These are phyloP conservation scores for Orestias chungarensis DNA, from an alignment of 2,797 vertebrate species.

Conservation along the genomic window DNA sequence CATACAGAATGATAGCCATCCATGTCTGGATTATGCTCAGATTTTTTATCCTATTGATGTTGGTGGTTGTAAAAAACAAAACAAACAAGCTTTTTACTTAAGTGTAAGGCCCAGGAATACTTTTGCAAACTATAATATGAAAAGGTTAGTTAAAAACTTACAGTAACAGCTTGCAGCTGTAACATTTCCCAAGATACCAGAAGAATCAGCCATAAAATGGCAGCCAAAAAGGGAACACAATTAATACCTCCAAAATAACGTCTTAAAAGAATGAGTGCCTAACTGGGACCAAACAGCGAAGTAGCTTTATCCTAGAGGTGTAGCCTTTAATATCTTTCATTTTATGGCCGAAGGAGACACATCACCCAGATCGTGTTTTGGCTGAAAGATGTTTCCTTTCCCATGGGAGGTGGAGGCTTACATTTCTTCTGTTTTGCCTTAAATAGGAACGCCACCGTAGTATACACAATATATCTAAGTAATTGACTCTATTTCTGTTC, in stretches of 20 bases:
- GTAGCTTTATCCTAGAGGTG: slow-evolving; percentile 40
- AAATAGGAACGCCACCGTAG: slow-evolving; percentile 44
- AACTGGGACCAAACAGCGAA: slow-evolving; percentile 23
- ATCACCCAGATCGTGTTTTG: slow-evolving; percentile 41
- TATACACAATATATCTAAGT: slow-evolving; percentile 52
- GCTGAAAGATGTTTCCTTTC: slow-evolving; percentile 66
- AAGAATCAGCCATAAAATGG: background rate
- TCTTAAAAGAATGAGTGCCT: slow-evolving; percentile 7
- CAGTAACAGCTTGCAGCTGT: background rate
- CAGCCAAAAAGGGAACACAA: background rate
- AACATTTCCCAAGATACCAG: background rate
- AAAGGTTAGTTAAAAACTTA: background rate
- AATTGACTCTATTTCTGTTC: slow-evolving; percentile 54
- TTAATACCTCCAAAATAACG: background rate
- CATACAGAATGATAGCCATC: background rate
- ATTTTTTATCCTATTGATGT: background rate
- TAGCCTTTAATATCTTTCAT: slow-evolving; percentile 44
- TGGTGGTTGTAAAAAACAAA: background rate
- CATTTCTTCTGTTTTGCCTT: slow-evolving; percentile 52
- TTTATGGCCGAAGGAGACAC: slow-evolving; percentile 26
- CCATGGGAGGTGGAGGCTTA: slow-evolving; percentile 49
- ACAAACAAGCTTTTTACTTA: no score
- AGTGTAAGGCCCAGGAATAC: background rate
- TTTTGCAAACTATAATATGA: background rate
- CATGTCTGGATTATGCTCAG: background rate